Evolutionary conservation across 1,140 invertebrate genomes (phyloP).

Genomic region (Microplitis mediator): DNA sequence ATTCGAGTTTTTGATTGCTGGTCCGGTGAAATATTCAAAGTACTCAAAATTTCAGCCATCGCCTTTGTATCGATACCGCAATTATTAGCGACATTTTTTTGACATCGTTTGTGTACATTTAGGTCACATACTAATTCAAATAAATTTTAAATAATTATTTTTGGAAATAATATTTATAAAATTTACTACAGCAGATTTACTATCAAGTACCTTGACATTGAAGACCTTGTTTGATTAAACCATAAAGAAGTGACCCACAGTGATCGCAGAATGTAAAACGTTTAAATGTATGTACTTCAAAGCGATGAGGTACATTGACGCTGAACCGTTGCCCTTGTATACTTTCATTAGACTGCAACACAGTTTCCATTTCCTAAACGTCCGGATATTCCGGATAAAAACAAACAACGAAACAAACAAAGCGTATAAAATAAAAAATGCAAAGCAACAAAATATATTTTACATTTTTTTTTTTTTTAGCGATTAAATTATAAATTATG

Average conservation of each 20-base stretch:
- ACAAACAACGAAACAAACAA: constrained; percentile 34
- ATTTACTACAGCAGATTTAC: no score
- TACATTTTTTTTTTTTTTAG: not conserved
- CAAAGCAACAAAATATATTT: constrained; percentile 22
- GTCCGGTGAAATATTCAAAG: constrained; percentile 91
- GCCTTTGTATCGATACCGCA: constrained; percentile 98
- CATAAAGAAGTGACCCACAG: constrained; percentile 96
- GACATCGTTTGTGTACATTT: constrained; percentile 98
- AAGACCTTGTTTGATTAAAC: constrained; percentile 93
- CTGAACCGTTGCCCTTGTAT: constrained; percentile 85
- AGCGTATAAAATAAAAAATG: constrained; percentile 26
- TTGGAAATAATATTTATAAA: constrained; percentile 11
- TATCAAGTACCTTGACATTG: constrained; percentile 86
- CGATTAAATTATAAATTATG: not conserved
- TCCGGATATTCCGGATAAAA: constrained; percentile 29
- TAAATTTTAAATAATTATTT: constrained; percentile 7
- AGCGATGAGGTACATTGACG: constrained; percentile 97
- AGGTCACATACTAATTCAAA: constrained; percentile 81
- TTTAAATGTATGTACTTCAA: constrained; percentile 93
- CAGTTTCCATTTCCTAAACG: constrained; percentile 37
- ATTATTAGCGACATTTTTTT: constrained; percentile 99
- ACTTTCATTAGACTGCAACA: constrained; percentile 60
- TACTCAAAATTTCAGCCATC: constrained; percentile 90
- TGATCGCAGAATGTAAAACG: constrained; percentile 99
- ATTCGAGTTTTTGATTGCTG: constrained; percentile 73